Conservation (phyloP, 1,140 invertebrate species). For the Saxidomus purpurata region DNA sequence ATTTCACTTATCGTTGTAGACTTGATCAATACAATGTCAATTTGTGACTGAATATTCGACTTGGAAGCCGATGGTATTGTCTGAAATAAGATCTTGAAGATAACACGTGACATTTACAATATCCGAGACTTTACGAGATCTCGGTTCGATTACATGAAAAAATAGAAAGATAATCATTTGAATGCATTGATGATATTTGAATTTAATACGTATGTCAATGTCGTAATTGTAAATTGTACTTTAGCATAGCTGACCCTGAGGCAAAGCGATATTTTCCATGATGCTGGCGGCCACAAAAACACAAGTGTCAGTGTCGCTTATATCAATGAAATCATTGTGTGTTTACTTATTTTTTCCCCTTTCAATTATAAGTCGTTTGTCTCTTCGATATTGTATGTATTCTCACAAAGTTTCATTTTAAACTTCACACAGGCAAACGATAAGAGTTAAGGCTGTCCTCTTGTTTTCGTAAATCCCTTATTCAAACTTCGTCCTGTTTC, state of each 20-base stretch:
- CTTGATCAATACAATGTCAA: constrained; percentile 8
- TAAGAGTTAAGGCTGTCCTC: background rate
- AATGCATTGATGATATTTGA: background rate
- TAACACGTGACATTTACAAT: background rate
- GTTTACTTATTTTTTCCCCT: background rate
- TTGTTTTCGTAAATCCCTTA: constrained; percentile 29
- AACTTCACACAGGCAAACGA: too few species aligned
- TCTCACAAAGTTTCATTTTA: too few species aligned
- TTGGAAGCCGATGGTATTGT: background rate
- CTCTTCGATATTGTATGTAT: too few species aligned
- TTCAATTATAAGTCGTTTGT: too few species aligned
- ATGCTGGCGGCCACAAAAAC: background rate
- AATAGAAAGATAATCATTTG: background rate
- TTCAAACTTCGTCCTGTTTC: background rate
- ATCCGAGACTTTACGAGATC: constrained; percentile 11
- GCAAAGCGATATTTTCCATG: background rate
- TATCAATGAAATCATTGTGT: constrained; percentile 18
- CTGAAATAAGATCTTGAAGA: background rate
- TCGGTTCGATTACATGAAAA: background rate
- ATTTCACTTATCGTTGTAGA: background rate
- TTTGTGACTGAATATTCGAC: background rate
- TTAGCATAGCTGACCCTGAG: background rate
- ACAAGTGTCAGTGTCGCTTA: constrained; percentile 21
- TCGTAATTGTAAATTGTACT: background rate
- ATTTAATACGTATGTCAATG: background rate